phyloP scores from a whole-genome alignment of 2,888 invertebrate species.

The Oscheius sp. region DNA sequence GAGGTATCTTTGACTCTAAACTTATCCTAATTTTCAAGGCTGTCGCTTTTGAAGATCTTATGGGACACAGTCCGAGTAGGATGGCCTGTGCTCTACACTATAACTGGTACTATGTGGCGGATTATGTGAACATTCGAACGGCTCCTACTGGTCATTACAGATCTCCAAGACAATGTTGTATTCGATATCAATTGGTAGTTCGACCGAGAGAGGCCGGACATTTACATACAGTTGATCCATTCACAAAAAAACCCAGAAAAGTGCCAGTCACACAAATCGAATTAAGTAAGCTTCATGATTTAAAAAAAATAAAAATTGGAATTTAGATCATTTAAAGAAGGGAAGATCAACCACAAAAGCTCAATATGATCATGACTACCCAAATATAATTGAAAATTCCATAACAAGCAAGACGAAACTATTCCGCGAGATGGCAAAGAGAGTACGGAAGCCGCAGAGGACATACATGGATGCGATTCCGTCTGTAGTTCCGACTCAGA shows the following conservation, averaged over 20 bases:
- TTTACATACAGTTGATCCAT: slow-evolving; percentile 51
- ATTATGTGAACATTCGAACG: slow-evolving; percentile 86
- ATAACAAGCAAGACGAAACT: background rate
- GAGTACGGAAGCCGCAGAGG: slow-evolving; percentile 23
- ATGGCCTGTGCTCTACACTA: slow-evolving; percentile 84
- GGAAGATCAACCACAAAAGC: slow-evolving; percentile 81
- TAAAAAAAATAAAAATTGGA: background rate
- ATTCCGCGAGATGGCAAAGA: slow-evolving; percentile 32
- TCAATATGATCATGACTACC: slow-evolving; percentile 80
- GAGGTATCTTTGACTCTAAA: slow-evolving; percentile 75
- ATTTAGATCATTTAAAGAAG: slow-evolving; percentile 8
- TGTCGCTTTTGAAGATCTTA: slow-evolving; percentile 29
- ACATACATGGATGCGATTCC: slow-evolving; percentile 27
- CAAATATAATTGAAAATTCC: slow-evolving; percentile 31
- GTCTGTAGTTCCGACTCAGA: background rate
- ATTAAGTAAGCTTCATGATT: slow-evolving; percentile 2
- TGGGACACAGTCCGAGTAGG: slow-evolving; percentile 71
- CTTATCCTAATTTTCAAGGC: slow-evolving; percentile 26
- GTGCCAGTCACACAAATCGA: slow-evolving; percentile 43
- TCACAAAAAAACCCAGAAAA: slow-evolving; percentile 51
- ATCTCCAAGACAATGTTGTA: slow-evolving; percentile 88
- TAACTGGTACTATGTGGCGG: slow-evolving; percentile 95
- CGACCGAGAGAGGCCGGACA: slow-evolving; percentile 85
- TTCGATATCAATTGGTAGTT: slow-evolving; percentile 87
- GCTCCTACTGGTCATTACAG: slow-evolving; percentile 74